Percentiles rank a stretch among this genome's conserved stretches.
Evolutionary conservation across 2,113 vertebrate species (phyloP).

Genomic region (Echinops telfairi): DNA sequence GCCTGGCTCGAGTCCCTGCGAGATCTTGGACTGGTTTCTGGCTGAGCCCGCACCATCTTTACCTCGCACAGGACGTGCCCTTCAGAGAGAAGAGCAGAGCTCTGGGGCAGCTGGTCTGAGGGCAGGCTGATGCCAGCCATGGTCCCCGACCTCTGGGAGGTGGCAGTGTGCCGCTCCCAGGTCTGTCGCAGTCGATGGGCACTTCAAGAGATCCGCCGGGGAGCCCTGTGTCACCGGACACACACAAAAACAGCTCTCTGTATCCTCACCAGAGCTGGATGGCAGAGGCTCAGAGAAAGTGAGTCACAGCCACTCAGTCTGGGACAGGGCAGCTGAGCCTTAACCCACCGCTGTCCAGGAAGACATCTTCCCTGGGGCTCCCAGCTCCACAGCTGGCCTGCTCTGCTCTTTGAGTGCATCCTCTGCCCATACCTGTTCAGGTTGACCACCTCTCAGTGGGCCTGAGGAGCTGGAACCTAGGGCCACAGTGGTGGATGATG

Average conservation of each 20-base stretch:
- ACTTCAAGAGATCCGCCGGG: neutral
- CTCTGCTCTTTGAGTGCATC: neutral
- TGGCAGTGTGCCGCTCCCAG: neutral
- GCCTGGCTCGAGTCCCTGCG: neutral
- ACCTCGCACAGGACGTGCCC: neutral
- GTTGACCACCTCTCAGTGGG: slow-evolving; percentile 62
- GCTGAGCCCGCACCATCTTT: neutral
- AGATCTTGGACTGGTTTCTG: neutral
- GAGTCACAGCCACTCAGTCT: neutral
- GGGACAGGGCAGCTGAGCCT: neutral
- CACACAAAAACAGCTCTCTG: neutral
- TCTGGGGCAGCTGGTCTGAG: too few relatives aligned
- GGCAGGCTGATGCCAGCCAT: too few relatives aligned
- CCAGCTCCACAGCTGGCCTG: neutral
- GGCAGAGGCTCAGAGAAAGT: neutral
- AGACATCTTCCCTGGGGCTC: fast-evolving
- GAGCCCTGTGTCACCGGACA: neutral
- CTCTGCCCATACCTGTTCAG: neutral
- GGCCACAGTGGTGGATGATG: neutral
- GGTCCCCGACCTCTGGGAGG: neutral
- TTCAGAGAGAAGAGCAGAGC: too few relatives aligned
- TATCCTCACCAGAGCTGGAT: neutral
- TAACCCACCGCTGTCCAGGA: neutral
- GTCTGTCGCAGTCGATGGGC: fast-evolving
- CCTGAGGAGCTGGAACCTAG: neutral